Conservation (phyloP, 2,888 invertebrate genomes). For the Agrypnus murinus region DNA sequence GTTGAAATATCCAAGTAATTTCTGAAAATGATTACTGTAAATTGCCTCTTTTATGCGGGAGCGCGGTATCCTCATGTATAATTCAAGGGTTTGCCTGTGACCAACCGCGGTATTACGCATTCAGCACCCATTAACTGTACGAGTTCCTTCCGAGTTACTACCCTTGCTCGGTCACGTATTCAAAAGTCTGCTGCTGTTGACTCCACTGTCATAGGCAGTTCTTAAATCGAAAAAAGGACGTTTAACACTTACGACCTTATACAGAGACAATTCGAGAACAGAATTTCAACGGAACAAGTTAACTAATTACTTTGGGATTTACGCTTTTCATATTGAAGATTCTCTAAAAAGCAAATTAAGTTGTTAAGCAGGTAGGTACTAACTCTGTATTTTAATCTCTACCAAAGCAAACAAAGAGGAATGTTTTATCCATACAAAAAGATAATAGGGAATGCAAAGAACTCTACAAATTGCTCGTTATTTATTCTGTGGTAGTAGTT, state of each 20-base stretch:
- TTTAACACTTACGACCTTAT: slow-evolving; percentile 28
- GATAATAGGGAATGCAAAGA: no score
- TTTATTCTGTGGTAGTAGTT: no score
- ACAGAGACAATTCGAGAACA: neutral
- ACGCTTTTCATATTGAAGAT: no score
- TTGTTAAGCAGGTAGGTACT: no score
- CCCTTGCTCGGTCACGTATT: slow-evolving; percentile 56
- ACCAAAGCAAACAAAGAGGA: no score
- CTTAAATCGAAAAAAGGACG: slow-evolving; percentile 41
- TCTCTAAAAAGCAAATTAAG: no score
- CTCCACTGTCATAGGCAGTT: slow-evolving; percentile 45
- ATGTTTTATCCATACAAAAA: no score
- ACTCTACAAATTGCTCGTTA: no score
- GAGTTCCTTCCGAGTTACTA: slow-evolving; percentile 59
- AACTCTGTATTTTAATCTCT: no score
- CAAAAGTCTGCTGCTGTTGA: slow-evolving; percentile 52
- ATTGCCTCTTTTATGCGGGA: slow-evolving; percentile 48
- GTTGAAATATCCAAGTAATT: slow-evolving; percentile 40
- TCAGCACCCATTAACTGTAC: slow-evolving; percentile 60
- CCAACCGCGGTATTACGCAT: slow-evolving; percentile 59
- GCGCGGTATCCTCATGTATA: slow-evolving; percentile 55
- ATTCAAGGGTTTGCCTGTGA: slow-evolving; percentile 57
- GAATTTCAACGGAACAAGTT: no score
- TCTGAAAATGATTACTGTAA: slow-evolving; percentile 45
- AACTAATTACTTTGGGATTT: no score